Percentiles rank a stretch among this genome's conserved stretches.
Conservation (phyloP, 2,888 invertebrate genomes). For the Sycophila texana region DNA sequence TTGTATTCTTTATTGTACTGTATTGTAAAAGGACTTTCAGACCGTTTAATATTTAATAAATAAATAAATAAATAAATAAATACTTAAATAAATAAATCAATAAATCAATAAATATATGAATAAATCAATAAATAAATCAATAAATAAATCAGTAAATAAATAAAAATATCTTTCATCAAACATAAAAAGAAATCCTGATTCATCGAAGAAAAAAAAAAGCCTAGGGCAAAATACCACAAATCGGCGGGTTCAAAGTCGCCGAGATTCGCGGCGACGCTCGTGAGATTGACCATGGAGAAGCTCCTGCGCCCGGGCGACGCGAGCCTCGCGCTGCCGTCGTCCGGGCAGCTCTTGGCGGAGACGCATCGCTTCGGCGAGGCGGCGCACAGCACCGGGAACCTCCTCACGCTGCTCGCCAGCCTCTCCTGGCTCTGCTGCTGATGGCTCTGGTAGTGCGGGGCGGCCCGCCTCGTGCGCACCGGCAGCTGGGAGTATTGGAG, state of each 20-base stretch:
- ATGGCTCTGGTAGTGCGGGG: background rate
- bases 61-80: no score
- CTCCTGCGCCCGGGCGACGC: constrained; percentile 58
- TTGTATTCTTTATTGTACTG: no score
- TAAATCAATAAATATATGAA: no score
- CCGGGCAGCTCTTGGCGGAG: constrained; percentile 31
- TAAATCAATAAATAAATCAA: no score
- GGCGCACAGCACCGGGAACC: constrained; percentile 16
- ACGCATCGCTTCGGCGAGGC: constrained; percentile 2
- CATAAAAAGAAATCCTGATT: background rate
- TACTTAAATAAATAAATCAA: no score
- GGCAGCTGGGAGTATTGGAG: constrained; percentile 63
- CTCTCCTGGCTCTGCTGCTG: constrained; percentile 13
- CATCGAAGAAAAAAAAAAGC: background rate
- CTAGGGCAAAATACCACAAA: constrained; percentile 1
- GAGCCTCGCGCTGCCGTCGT: constrained; percentile 4
- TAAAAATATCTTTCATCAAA: background rate
- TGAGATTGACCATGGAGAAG: constrained; percentile 69
- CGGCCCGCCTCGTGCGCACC: constrained; percentile 49
- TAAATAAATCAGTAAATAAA: no score
- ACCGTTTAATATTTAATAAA: no score
- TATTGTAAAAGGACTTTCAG: no score
- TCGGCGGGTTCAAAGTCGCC: constrained; percentile 20
- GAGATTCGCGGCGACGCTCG: constrained; percentile 30
- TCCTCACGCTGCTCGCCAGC: constrained; percentile 33